Evolutionary conservation across 2,888 invertebrate genomes (phyloP).

Genomic region (Phania funesta): DNA sequence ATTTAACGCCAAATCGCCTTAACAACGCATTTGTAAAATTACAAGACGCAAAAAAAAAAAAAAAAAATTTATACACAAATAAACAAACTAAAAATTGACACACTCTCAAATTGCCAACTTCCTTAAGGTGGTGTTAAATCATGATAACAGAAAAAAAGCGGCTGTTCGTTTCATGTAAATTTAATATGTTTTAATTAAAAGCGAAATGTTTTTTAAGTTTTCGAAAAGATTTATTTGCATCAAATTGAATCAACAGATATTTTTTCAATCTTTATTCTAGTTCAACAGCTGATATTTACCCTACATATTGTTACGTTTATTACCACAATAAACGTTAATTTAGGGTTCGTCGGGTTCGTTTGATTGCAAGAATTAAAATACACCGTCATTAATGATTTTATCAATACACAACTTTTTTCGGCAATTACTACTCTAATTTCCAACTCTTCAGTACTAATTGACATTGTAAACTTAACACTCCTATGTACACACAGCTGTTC

Average conservation of each 20-base stretch:
- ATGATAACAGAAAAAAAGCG: conserved; percentile 25
- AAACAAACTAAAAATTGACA: conserved; percentile 30
- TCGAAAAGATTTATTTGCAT: conserved; percentile 57
- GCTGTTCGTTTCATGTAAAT: conserved; percentile 23
- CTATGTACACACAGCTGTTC: too few species aligned
- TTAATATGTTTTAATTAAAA: conserved; percentile 61
- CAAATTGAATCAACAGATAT: background rate
- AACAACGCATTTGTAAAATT: conserved; percentile 51
- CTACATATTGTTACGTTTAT: too few species aligned
- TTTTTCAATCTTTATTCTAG: background rate
- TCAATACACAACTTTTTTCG: too few species aligned
- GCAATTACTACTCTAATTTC: too few species aligned
- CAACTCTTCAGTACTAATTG: too few species aligned
- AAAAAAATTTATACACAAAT: background rate
- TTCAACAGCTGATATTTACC: background rate
- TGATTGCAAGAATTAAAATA: too few species aligned
- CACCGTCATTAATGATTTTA: too few species aligned
- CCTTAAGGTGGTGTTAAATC: conserved; percentile 64
- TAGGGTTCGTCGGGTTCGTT: too few species aligned
- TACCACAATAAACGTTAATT: too few species aligned
- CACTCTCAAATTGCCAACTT: conserved; percentile 57
- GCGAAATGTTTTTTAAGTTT: conserved; percentile 60
- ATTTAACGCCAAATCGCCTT: conserved; percentile 49
- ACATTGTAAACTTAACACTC: too few species aligned
- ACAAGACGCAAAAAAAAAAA: background rate